phyloP scores from a whole-genome alignment of 1,140 invertebrate species.

The Atopsyche davidsoni region DNA sequence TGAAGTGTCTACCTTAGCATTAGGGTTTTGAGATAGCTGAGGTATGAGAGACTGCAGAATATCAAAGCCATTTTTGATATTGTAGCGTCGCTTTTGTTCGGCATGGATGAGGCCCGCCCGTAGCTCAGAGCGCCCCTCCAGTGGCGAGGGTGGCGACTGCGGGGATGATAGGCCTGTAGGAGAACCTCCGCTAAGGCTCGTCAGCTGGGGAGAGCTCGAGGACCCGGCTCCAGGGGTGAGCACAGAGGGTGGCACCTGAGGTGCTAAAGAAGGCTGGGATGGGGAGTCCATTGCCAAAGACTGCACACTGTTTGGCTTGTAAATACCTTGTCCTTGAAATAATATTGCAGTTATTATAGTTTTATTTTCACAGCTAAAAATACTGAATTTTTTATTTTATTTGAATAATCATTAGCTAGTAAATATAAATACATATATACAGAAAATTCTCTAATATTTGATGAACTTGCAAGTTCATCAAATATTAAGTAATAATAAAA shows the following conservation, averaged over 20 bases:
- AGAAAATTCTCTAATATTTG: too few species aligned
- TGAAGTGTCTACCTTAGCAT: constrained; percentile 66
- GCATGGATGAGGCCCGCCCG: constrained; percentile 89
- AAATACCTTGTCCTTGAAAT: constrained; percentile 43
- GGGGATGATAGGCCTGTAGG: constrained; percentile 33
- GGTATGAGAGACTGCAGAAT: constrained; percentile 90
- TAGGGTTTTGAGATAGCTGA: constrained; percentile 82
- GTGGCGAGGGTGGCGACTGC: constrained; percentile 44
- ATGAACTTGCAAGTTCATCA: too few species aligned
- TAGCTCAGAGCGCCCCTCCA: constrained; percentile 54
- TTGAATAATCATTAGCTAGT: too few species aligned
- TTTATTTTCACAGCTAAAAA: too few species aligned
- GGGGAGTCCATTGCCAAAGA: constrained; percentile 24
- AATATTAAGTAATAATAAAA: too few species aligned
- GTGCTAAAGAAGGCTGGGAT: constrained; percentile 34
- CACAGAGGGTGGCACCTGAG: constrained; percentile 36
- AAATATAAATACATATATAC: too few species aligned
- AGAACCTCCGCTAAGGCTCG: constrained; percentile 1
- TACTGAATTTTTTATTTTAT: too few species aligned
- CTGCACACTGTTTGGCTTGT: constrained; percentile 40
- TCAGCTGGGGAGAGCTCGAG: constrained; percentile 17
- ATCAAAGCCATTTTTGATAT: constrained; percentile 97
- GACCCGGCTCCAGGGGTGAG: constrained; percentile 38
- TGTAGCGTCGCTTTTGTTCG: constrained; percentile 94
- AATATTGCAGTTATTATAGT: too few species aligned